Evolutionary conservation across 2,888 invertebrate species (phyloP), one percentile per base, ranked within the genome.

Genomic region (Cheiracanthium punctorium): DNA sequence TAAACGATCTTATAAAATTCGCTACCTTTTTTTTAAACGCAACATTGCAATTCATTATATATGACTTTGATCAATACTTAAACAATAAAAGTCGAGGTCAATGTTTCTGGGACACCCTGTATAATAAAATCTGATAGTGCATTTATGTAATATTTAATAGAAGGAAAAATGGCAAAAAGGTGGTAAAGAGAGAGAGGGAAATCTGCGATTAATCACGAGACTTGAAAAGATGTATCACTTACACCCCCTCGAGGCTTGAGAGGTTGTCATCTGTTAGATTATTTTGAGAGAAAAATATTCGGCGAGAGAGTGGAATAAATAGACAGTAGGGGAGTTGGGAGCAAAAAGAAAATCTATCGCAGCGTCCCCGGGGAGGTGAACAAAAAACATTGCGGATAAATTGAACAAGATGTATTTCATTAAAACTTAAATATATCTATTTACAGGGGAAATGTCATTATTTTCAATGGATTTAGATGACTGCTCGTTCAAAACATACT

Each of bases 181-280:
- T n/a, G 24, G 71, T 20, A 64, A 64, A 75, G 72, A n/a, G n/a
- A n/a, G n/a, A n/a, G n/a, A n/a, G n/a, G n/a, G n/a, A 76, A 76
- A 72, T 75, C 24, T 48, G 37, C 64, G 70, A 82, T 82, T 76
- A 82, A 82, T 82, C 76, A 41, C 48, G 14, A 71, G 70, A 48
- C 32, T 28, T 52, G 28, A n/a, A 69, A 73, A 72, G 85, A 85
- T 58, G 80, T 71, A 80, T 80, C 48, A 75, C 24, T 80, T 71
- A 28, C n/a, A 48, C 43, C 30, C 43, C 48, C 73, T 37, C 52
- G 32, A 12, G 73, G 73, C 48, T 43, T 10, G 37, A 73, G 73
- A 14, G 73, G 24, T 14, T 76, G 76, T 76, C 76, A 67, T 67
- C 67, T 32, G n/a, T 76, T 37, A 64, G n/a, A 33, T 65, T 41